A percentile compares a stretch with the other conserved stretches of the same genome.
Conservation (phyloP, 2,888 invertebrate species). For the Diarsia rubi region DNA sequence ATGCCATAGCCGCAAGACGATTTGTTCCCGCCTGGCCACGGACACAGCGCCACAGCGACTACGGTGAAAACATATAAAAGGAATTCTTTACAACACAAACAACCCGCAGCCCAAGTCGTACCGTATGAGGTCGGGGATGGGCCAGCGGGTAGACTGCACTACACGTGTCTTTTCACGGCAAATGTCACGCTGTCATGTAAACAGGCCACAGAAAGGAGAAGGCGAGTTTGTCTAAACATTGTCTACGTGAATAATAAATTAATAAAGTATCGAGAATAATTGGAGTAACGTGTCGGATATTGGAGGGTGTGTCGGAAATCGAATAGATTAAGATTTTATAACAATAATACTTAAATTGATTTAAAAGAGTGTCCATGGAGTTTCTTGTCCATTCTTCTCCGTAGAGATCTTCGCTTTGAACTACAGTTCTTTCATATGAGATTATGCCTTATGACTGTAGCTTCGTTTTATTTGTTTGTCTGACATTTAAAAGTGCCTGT, state of each 20-base stretch:
- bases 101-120: not conserved
- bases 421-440: no score
- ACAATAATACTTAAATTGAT: no score
- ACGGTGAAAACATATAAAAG: not conserved
- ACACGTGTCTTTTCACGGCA: conserved; percentile 21
- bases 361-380: no score
- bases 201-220: conserved; percentile 3
- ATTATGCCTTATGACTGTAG: no score
- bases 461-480: no score
- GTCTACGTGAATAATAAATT: no score
- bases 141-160: not conserved
- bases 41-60: not conserved
- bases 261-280: not conserved
- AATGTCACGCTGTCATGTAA: conserved; percentile 19
- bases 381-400: no score
- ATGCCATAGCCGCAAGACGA: not conserved
- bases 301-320: not conserved
- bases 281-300: not conserved
- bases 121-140: not conserved
- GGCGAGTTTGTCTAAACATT: not conserved
- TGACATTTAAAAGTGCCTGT: no score
- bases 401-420: no score
- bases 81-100: not conserved
- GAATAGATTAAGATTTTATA: not conserved
- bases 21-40: not conserved